Conservation (phyloP, 2,113 vertebrate species). For the Pangasianodon gigas region DNA sequence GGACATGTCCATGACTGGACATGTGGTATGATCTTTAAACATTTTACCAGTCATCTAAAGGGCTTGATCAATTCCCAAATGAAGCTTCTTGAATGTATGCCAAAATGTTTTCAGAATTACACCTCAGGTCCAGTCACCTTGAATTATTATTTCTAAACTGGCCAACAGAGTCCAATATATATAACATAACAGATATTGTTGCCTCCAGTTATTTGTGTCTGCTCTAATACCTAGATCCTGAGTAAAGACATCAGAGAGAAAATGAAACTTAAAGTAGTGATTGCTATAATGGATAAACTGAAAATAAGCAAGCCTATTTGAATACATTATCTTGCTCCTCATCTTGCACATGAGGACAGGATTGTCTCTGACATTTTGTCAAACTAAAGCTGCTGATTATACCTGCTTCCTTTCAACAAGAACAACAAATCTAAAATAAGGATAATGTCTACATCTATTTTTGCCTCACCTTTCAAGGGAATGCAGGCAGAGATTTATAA, state of each 20-base stretch:
- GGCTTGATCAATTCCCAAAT: neutral
- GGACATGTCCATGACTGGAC: neutral
- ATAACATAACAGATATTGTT: neutral
- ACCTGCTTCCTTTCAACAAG: slow-evolving; percentile 5
- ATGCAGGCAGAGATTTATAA: neutral
- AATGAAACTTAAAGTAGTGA: neutral
- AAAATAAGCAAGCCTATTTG: neutral
- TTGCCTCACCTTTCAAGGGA: neutral
- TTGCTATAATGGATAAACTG: neutral
- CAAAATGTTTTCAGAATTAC: neutral
- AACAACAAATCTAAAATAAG: neutral
- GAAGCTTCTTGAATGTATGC: neutral
- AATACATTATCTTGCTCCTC: neutral
- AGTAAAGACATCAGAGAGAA: neutral
- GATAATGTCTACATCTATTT: neutral
- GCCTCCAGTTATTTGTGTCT: slow-evolving; percentile 14
- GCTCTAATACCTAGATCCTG: neutral
- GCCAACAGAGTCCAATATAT: neutral
- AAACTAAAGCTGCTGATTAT: neutral
- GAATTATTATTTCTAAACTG: neutral
- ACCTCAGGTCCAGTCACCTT: neutral
- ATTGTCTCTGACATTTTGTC: slow-evolving; percentile 14
- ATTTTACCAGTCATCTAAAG: neutral
- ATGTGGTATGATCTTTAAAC: neutral
- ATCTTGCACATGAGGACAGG: neutral